Conservation (phyloP, 1,140 invertebrate genomes). For the Orius insidiosus region DNA sequence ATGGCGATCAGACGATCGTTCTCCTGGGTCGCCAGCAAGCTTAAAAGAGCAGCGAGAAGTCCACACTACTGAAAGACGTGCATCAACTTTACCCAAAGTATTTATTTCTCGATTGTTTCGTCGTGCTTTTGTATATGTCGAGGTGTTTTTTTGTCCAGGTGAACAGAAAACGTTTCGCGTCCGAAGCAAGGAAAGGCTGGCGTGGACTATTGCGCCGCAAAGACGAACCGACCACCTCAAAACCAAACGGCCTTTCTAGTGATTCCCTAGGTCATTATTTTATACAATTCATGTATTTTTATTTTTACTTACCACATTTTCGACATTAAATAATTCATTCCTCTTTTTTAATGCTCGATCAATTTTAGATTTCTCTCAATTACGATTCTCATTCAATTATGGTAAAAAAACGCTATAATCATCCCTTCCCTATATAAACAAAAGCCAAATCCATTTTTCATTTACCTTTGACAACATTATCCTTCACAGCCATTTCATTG, state of each 20-base stretch:
- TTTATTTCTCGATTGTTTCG: neutral
- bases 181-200: constrained; percentile 14
- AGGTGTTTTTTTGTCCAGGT: constrained; percentile 5
- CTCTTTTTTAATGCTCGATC: no score
- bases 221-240: constrained; percentile 8
- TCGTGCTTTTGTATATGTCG: neutral
- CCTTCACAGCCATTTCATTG: no score
- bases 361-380: no score
- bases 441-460: neutral
- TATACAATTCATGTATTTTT: neutral
- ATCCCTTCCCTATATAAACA: neutral
- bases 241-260: constrained; percentile 10
- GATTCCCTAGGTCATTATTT: constrained; percentile 11
- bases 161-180: constrained; percentile 13
- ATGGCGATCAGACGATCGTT: neutral
- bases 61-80: constrained; percentile 2
- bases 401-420: neutral
- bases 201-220: constrained; percentile 10
- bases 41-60: constrained; percentile 3
- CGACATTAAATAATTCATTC: no score
- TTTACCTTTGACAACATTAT: no score
- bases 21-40: constrained; percentile 11
- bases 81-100: constrained; percentile 12
- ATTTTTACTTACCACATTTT: neutral
- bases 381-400: neutral